Evolutionary conservation across 2,888 invertebrate genomes (phyloP).

Genomic region (Muscina levida): DNA sequence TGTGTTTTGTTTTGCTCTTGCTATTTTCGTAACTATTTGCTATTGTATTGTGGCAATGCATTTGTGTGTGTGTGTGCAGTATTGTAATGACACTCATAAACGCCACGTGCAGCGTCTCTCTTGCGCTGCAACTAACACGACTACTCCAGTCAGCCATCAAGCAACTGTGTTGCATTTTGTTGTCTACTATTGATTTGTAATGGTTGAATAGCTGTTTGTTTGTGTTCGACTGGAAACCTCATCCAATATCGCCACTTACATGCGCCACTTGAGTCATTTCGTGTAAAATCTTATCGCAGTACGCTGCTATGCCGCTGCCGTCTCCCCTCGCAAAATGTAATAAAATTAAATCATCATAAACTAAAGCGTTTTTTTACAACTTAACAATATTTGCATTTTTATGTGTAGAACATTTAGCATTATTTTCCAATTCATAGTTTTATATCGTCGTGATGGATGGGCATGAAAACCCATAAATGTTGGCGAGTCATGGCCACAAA

Average conservation of each 20-base stretch:
- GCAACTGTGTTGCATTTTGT: not conserved
- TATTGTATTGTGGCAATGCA: not conserved
- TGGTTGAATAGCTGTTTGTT: not conserved
- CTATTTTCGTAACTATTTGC: conserved; percentile 9
- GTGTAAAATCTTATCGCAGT: not conserved
- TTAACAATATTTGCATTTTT: not conserved
- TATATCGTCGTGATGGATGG: not conserved
- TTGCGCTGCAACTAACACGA: not conserved
- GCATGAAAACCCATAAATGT: not conserved
- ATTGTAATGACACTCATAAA: conserved; percentile 44
- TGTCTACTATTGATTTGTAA: not conserved
- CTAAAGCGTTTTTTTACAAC: conserved; percentile 22
- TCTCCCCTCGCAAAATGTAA: no score
- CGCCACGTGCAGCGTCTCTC: conserved; percentile 45
- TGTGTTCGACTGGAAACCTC: not conserved
- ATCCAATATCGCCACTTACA: not conserved
- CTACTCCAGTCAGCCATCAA: not conserved
- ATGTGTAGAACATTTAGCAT: no score
- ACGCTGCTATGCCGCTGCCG: not conserved
- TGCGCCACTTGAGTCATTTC: conserved; percentile 23
- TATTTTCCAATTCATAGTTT: no score
- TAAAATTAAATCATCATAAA: conserved; percentile 27
- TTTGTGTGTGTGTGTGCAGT: no score
- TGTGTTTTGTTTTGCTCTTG: conserved; percentile 22
- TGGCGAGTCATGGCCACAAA: no score